Conservation (phyloP, 2,888 invertebrate species). For the Ellobium chinense region DNA sequence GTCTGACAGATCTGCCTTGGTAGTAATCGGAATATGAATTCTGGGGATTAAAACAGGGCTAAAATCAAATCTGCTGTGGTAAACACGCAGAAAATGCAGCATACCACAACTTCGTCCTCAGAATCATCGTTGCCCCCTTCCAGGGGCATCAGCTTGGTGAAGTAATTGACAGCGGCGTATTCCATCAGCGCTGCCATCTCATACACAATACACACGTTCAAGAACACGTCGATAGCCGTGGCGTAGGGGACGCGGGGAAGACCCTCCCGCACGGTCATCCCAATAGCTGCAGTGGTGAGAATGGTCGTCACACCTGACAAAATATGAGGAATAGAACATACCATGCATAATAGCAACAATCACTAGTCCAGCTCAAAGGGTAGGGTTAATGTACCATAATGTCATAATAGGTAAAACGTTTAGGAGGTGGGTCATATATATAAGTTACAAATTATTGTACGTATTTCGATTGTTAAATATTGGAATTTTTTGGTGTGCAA, state of each 20-base stretch:
- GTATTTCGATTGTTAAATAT: no score
- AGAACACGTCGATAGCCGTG: constrained; percentile 77
- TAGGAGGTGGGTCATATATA: no score
- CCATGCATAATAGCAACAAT: no score
- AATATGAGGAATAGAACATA: background rate
- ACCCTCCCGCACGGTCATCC: constrained; percentile 75
- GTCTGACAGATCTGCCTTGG: no score
- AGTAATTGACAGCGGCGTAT: constrained; percentile 77
- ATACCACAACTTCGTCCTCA: constrained; percentile 55
- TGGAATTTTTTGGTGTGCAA: no score
- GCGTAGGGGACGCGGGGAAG: constrained; percentile 77
- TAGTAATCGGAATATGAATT: no score
- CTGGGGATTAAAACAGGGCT: no score
- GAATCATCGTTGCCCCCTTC: constrained; percentile 57
- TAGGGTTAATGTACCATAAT: no score
- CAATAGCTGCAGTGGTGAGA: constrained; percentile 89
- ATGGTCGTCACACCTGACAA: constrained; percentile 91
- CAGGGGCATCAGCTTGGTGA: constrained; percentile 72
- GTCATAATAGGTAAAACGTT: no score
- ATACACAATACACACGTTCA: constrained; percentile 75
- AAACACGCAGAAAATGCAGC: background rate
- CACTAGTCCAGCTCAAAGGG: no score
- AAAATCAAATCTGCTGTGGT: no score
- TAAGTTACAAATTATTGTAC: no score
- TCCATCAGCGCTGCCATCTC: constrained; percentile 77